A percentile compares a stretch with the other conserved stretches of the same genome.
Conservation (phyloP, 2,888 invertebrate species). For the Alentia gelatinosa region DNA sequence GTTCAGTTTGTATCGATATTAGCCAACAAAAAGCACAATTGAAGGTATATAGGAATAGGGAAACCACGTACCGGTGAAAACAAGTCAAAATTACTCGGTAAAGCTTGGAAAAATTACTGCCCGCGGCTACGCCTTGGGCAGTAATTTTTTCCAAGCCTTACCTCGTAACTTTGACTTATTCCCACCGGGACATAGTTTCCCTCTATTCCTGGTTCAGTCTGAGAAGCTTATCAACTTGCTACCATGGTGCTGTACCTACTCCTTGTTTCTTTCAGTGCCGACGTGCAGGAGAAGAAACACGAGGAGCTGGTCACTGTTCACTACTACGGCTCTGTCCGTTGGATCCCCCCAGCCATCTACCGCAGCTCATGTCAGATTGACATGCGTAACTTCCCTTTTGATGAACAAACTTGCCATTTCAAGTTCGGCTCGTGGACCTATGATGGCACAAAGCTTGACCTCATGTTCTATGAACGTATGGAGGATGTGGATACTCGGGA, state of each 20-base stretch:
- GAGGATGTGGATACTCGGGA: slow-evolving; percentile 65
- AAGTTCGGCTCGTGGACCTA: slow-evolving; percentile 80
- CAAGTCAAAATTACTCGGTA: no score
- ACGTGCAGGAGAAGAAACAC: slow-evolving; percentile 59
- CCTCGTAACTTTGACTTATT: no score
- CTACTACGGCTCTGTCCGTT: slow-evolving; percentile 70
- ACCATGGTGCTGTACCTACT: not conserved
- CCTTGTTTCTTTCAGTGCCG: slow-evolving; percentile 60
- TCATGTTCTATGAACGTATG: slow-evolving; percentile 69
- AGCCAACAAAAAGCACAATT: no score
- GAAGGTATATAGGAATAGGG: no score
- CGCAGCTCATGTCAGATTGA: slow-evolving; percentile 79
- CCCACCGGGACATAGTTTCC: no score
- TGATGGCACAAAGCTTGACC: slow-evolving; percentile 71
- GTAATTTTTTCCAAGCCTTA: no score
- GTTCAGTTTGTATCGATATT: no score
- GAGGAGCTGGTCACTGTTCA: slow-evolving; percentile 70
- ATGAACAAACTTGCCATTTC: slow-evolving; percentile 77
- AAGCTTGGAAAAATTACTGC: no score
- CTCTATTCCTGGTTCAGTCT: no score
- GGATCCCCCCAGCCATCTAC: slow-evolving; percentile 77
- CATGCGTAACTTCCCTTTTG: slow-evolving; percentile 79
- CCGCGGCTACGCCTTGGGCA: no score
- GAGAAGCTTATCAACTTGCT: no score
- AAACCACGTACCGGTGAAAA: no score